phyloP scores from a whole-genome alignment of 2,888 invertebrate species.

The Heteropelma amictum region DNA sequence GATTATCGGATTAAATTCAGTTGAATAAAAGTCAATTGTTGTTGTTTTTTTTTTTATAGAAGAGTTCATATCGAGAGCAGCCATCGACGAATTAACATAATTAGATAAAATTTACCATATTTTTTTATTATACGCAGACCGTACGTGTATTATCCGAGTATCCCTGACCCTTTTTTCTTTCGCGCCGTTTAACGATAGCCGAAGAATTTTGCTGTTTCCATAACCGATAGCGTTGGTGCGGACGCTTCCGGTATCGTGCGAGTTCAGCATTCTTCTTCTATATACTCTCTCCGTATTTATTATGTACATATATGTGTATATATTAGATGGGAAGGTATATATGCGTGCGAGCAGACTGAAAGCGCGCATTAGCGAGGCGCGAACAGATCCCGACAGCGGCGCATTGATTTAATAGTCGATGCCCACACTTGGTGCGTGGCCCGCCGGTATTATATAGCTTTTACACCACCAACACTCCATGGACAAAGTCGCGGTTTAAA shows the following conservation, averaged over 20 bases:
- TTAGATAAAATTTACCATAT: too few species aligned
- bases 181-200: not conserved
- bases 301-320: not conserved
- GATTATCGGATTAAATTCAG: slow-evolving; percentile 21
- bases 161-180: not conserved
- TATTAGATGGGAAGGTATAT: not conserved
- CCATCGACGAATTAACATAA: too few species aligned
- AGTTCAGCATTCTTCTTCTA: slow-evolving; percentile 14
- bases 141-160: not conserved
- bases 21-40: too few species aligned
- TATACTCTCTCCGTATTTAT: not conserved
- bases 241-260: slow-evolving; percentile 44
- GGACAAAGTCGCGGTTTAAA: slow-evolving; percentile 20
- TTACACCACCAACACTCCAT: slow-evolving; percentile 20
- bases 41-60: too few species aligned
- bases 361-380: slow-evolving; percentile 72
- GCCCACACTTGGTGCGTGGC: slow-evolving; percentile 71
- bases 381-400: slow-evolving; percentile 73
- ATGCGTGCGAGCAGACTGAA: slow-evolving; percentile 13
- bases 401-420: slow-evolving; percentile 76
- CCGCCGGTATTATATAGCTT: slow-evolving; percentile 47
- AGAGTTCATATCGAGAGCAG: slow-evolving; percentile 37
- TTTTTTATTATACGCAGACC: not conserved
- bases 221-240: not conserved
- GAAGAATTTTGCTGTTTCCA: slow-evolving; percentile 34